phyloP scores from a whole-genome alignment of 2,888 invertebrate genomes.

The Spicauda simplicius region DNA sequence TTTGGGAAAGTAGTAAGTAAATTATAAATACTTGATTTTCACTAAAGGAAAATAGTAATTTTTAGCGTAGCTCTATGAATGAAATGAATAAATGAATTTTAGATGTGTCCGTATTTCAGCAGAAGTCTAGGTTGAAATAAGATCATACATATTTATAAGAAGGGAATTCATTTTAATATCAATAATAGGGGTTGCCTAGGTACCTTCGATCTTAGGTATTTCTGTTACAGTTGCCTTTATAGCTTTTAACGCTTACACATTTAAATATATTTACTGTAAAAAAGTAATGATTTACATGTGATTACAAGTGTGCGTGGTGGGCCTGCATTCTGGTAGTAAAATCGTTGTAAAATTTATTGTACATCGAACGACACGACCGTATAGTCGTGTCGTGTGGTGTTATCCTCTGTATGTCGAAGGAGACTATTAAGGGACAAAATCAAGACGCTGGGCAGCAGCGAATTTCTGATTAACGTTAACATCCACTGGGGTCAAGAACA shows the following conservation, averaged over 20 bases:
- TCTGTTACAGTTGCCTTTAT: conserved; percentile 6
- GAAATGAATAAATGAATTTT: not conserved
- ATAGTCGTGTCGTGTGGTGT: no score
- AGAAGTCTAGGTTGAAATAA: not conserved
- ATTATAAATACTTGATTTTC: not conserved
- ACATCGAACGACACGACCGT: no score
- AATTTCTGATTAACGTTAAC: no score
- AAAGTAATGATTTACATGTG: no score
- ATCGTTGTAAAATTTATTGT: no score
- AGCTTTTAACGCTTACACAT: not conserved
- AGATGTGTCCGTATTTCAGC: not conserved
- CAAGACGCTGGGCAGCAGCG: no score
- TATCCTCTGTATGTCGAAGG: no score
- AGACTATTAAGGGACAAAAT: no score
- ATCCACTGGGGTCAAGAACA: no score
- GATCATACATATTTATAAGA: not conserved
- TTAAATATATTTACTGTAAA: not conserved
- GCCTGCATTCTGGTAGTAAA: no score
- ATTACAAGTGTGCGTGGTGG: no score
- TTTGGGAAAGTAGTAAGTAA: no score
- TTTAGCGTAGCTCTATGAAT: not conserved
- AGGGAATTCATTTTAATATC: not conserved
- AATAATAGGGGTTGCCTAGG: not conserved
- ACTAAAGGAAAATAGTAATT: not conserved
- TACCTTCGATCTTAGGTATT: not conserved